Evolutionary conservation across 2,113 vertebrate species (phyloP), one percentile per base, ranked within the genome.

Genomic region (Callipepla squamata): DNA sequence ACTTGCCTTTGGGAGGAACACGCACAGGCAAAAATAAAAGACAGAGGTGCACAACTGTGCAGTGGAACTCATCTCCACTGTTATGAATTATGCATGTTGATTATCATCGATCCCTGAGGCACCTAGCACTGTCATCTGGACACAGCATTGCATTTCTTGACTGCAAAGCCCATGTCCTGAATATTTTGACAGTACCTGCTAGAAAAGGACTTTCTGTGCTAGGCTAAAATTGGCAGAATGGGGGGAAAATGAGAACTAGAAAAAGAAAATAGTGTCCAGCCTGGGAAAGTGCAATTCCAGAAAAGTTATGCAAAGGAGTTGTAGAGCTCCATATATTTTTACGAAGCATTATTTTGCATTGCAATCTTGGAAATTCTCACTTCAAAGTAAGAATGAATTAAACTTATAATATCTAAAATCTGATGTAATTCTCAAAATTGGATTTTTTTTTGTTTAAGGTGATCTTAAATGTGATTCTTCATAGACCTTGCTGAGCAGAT

Each of bases 271-370:
- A 89, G 32, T n/a, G 44, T 81, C 94, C 95, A 91, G 94, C 94
- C 95, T 94, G 89, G 94, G 96, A 95, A 82, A 91, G 91, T 91
- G 87, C 90, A 94, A 96, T 82, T 96, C 96, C 65, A 62, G 92
- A 92, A 80, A 59, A 93, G 83, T 91, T 89, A 92, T 91, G 92
- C 81, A 87, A 92, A 93, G 90, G 89, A 95, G 95, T 91, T 85
- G 53, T 93, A 87, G 80, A 93, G 92, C 92, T 96, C 95, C 88
- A 0, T 94, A 63, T 96, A 91, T 94, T 94, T 97, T 96, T 93
- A 96, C 85, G 85, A 91, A 95, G 48, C 58, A 14, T 91, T 91
- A 88, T 93, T 93, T 96, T 95, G 68, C 36, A 13, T 85, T 76
- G 91, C 77, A 91, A 63, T 51, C 59, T 88, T 72, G 76, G 80